Evolutionary conservation across 92 coral and sea anemone species (phyloP), one percentile per base, ranked within the genome.

Genomic region (Phenganax subtilis): DNA sequence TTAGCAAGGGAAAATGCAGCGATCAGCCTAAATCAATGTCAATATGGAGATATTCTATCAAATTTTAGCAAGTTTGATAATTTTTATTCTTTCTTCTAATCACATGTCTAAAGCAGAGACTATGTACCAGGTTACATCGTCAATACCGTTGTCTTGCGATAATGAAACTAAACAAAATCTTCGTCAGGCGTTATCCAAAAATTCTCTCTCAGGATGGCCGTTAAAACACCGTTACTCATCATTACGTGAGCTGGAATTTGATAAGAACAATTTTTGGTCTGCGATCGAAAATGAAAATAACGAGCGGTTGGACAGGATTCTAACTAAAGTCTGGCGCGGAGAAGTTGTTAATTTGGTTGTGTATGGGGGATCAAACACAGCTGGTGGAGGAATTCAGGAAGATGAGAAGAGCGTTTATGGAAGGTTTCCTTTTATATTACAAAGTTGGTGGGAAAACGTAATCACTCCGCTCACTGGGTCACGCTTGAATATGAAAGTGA

Each of bases 291-390:
- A 51, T 51, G 84, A 79, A 52, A 58, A 74, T 16, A 63, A 83
- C 44, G 51, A 62, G 51, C 51, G 76, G 9, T 67, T 85, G 27
- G 70, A 73, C 85, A 91, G 75, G 10, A 86, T 88, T 31, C 84
- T 88, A 52, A n/a, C 51, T 14, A 90, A 88, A 85, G 93, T 88
- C 0, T 29, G 87, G 5, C 66, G 55, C 12, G 94, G 94, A 11
- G 71, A 84, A 62, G 44, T 75, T 16, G 77, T 92, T 15, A 83
- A 87, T 14, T n/a, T 89, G 3, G 83, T 87, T 69, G 88, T 91
- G 37, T 82, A 90, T 3, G 94, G 94, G 15, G 94, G 97, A 7
- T 92, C 97, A 8, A 92, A 92, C 66, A 87, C 90, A 20, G 97
- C 97, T 10, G 97, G 93, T 10, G 97, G 93, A n/a, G 91, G 91